phyloP scores from a whole-genome alignment of 2,888 invertebrate species.

The Agapetus fuscipes region DNA sequence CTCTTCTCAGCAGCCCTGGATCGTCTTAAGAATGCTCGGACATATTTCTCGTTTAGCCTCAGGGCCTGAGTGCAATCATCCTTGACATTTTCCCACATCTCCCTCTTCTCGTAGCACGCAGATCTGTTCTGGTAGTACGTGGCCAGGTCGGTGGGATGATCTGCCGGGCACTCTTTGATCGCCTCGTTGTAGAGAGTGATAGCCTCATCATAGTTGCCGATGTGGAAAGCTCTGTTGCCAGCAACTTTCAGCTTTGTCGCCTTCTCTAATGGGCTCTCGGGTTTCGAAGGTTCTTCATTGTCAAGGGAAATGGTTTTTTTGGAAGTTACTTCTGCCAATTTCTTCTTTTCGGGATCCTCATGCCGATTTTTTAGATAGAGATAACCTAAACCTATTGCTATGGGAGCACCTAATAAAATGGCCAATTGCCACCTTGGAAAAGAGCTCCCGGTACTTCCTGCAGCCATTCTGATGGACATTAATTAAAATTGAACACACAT shows the following conservation, averaged over 20 bases:
- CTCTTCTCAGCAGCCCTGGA: constrained; percentile 75
- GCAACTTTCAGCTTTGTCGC: constrained; percentile 76
- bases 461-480: constrained; percentile 13
- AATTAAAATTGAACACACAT: constrained; percentile 8
- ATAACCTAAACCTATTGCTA: constrained; percentile 73
- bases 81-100: constrained; percentile 75
- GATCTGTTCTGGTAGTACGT: constrained; percentile 95
- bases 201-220: constrained; percentile 84
- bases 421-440: constrained; percentile 83
- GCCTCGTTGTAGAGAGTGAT: constrained; percentile 85
- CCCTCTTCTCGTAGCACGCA: constrained; percentile 86
- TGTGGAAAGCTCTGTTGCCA: constrained; percentile 81
- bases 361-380: constrained; percentile 59
- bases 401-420: constrained; percentile 71
- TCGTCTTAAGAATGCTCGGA: constrained; percentile 78
- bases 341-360: constrained; percentile 45
- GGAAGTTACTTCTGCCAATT: constrained; percentile 40
- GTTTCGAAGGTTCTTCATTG: constrained; percentile 38
- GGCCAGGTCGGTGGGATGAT: constrained; percentile 65
- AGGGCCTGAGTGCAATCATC: constrained; percentile 82
- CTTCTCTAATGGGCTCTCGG: constrained; percentile 55
- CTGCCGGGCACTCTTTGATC: constrained; percentile 76
- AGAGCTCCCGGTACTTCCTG: constrained; percentile 38
- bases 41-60: constrained; percentile 73
- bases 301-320: constrained; percentile 54